These are phyloP conservation scores for Thalassarche chlororhynchos DNA, from an alignment of 2,113 vertebrate species.

Conservation along the genomic window DNA sequence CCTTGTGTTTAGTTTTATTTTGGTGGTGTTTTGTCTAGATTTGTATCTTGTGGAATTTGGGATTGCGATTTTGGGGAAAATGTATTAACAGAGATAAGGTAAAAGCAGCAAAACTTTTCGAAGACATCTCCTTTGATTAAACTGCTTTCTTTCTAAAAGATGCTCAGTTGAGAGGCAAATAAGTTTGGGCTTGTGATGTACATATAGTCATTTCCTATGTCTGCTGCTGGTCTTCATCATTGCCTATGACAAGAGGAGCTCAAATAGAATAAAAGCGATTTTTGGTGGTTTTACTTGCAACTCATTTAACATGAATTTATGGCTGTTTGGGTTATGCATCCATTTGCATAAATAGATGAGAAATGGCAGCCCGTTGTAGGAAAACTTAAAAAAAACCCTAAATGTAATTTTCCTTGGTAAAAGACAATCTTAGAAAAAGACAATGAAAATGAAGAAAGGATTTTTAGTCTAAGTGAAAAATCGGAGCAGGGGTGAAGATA, in stretches of 20 bases:
- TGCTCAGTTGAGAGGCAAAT: not conserved
- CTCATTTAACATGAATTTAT: not conserved
- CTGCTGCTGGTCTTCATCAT: not conserved
- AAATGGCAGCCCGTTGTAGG: not conserved
- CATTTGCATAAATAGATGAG: not conserved
- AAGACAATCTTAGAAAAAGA: not conserved
- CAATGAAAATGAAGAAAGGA: not conserved
- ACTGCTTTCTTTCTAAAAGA: not conserved
- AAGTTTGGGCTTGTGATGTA: not conserved
- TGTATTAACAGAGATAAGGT: not conserved
- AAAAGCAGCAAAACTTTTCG: not conserved
- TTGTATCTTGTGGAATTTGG: not conserved
- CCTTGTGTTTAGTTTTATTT: not conserved
- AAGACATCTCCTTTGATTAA: not conserved
- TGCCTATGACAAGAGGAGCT: not conserved
- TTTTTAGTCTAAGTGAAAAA: not conserved
- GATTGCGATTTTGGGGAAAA: not conserved
- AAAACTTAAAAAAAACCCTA: not conserved
- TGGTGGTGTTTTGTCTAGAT: not conserved
- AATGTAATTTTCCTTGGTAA: not conserved
- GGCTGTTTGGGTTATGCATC: not conserved
- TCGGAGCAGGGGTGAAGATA: not conserved
- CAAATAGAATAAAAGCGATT: not conserved
- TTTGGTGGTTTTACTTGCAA: not conserved
- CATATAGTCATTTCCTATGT: not conserved